Evolutionary conservation across 2,113 vertebrate species (phyloP), one percentile per base, ranked within the genome.

Genomic region (Periophthalmodon schlosseri): DNA sequence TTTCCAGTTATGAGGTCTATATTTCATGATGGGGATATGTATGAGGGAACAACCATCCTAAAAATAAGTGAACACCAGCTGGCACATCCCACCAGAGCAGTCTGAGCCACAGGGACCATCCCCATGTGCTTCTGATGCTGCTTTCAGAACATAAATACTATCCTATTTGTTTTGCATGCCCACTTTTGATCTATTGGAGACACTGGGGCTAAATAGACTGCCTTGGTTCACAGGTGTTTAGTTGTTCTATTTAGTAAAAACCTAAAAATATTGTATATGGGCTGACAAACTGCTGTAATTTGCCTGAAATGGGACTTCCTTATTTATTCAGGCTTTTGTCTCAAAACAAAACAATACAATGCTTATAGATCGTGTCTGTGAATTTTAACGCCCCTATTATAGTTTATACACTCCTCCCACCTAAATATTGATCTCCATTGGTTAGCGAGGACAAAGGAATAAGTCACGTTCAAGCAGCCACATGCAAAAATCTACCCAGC

Each of bases 401-500:
- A 58, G 7, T 57, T 70, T 58, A 54, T 63, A 23, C 60, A 23
- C 34, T 54, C 52, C 69, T 36, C 39, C 13, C 21, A 10, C 57
- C 18, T 47, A 6, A 20, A 28, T 69, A 76, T 72, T 77, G 67
- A 85, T 81, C 52, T 73, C 24, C 60, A 10, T 36, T 0, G 73
- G 80, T 67, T 70, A 72, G 47, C 77, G 77, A 84, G 71, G 66
- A 79, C 61, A 67, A 34, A 63, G 77, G 66, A 81, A 69, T 70
- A 73, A 74, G 44, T 67, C 73, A 80, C 72, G 68, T 82, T 46
- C 70, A 85, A 80, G 44, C 74, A 80, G 77, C 5, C 21, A 61
- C 85, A 87, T 84, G 85, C 89, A 87, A 9, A 47, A 63, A 20
- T 83, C 80, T 73, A 74, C 77, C 80, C 47, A 54, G 83, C 77